Conservation (phyloP, 2,888 invertebrate species). For the Rhingia campestris region DNA sequence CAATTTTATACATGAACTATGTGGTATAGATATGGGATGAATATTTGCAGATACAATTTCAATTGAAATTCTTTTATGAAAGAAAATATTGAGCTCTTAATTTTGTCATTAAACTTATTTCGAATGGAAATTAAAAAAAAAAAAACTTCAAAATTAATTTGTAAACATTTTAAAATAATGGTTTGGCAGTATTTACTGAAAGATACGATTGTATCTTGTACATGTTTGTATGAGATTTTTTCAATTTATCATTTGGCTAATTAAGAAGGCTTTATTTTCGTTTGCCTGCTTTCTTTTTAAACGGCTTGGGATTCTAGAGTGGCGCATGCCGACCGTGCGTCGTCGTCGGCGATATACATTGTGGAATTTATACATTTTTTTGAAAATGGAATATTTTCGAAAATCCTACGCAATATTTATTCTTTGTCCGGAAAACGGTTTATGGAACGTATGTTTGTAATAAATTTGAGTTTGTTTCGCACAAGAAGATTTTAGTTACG, state of each 20-base stretch:
- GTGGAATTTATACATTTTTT: background rate
- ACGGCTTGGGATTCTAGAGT: background rate
- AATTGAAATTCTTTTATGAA: too few species aligned
- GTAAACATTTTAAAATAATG: too few species aligned
- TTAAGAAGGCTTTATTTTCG: background rate
- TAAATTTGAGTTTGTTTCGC: constrained; percentile 3
- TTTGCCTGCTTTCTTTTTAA: background rate
- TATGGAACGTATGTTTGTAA: background rate
- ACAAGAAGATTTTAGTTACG: background rate
- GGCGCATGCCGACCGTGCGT: background rate
- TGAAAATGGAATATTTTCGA: constrained; percentile 3
- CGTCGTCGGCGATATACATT: background rate
- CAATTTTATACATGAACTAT: constrained; percentile 28
- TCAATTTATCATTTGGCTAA: constrained; percentile 12
- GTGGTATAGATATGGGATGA: background rate
- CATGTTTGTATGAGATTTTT: background rate
- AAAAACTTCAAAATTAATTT: too few species aligned
- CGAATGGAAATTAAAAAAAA: too few species aligned
- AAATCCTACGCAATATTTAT: constrained; percentile 12
- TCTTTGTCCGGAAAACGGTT: constrained; percentile 1
- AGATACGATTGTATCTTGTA: too few species aligned
- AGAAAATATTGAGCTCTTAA: too few species aligned
- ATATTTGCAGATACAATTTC: too few species aligned
- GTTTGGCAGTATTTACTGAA: too few species aligned
- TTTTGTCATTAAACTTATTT: too few species aligned